Conservation (phyloP, 2,797 vertebrate genomes). For the Oreortyx pictus region DNA sequence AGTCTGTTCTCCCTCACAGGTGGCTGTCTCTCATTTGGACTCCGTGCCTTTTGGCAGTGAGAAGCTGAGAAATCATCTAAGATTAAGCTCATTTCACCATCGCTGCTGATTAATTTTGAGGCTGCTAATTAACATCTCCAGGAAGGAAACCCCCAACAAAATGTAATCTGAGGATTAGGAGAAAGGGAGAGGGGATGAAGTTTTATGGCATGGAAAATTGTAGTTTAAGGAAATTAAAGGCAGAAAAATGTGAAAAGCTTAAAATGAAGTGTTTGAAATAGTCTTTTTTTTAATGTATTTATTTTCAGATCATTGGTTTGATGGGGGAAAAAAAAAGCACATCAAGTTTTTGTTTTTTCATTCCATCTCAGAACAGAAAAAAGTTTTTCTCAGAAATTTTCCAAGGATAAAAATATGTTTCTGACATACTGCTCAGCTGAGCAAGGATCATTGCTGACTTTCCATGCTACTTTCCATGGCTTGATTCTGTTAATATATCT, state of each 20-base stretch:
- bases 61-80: neutral
- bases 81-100: neutral
- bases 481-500: neutral
- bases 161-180: neutral
- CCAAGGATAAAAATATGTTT: neutral
- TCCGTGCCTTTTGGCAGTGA: neutral
- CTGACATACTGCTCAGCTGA: neutral
- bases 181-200: neutral
- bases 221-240: constrained; percentile 5
- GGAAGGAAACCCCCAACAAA: neutral
- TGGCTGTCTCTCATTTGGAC: neutral
- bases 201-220: neutral
- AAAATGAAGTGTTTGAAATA: constrained; percentile 37
- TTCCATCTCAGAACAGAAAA: neutral
- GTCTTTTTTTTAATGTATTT: constrained; percentile 28
- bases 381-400: neutral
- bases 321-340: neutral
- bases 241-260: constrained; percentile 2
- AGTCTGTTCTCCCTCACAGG: neutral
- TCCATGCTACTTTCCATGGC: neutral
- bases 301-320: constrained; percentile 22
- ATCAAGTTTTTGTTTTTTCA: constrained; percentile 11
- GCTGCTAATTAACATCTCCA: neutral
- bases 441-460: neutral
- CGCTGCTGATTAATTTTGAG: neutral